Evolutionary conservation across 2,888 invertebrate genomes (phyloP), one percentile per base, ranked within the genome.

Genomic region (Ornithoptera alexandrae): DNA sequence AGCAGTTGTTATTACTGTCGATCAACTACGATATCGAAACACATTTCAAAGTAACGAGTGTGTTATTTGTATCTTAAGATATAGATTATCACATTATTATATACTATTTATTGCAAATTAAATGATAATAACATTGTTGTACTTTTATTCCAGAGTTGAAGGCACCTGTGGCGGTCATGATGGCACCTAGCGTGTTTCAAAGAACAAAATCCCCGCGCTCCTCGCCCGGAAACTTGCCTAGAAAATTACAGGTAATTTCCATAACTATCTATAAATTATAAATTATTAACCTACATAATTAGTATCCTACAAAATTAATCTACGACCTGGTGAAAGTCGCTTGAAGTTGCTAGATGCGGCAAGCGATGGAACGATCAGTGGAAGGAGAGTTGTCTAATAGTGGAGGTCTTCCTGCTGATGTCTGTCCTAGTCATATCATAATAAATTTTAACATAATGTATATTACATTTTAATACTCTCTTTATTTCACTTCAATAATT

Each of bases 181-280:
- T 93, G 93, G 93, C 93, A 83, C 93, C 93, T 77, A 93, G 93
- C 82, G 92, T 93, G 81, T 93, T 92, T 79, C 93, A 93, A 83
- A 89, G 92, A 80, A 88, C 87, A 63, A 93, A 93, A 78, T 92
- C 93, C 36, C 92, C 92, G 53, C 86, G 90, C 73, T 82, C 90
- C 63, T 90, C 92, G 58, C 89, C 92, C 46, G 88, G 88, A 71
- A 88, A 85, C 76, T 75, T 88, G 72, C 88, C 88, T 62, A 87
- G 91, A 73, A 92, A 90, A 85, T 77, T 90, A 82, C 90, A 89
- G 92, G 92, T 92, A 75, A 79, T 20, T 15, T 59, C 20, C 8
- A 57, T 57, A 2, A 57, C 4, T 22, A n/a, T 20, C 17, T 18
- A 17, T 50, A 15, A 50, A 17, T 17, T 15, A 17, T 2, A 50